Evolutionary conservation across 2,888 invertebrate genomes (phyloP).

Genomic region (Pterobdella sp.): DNA sequence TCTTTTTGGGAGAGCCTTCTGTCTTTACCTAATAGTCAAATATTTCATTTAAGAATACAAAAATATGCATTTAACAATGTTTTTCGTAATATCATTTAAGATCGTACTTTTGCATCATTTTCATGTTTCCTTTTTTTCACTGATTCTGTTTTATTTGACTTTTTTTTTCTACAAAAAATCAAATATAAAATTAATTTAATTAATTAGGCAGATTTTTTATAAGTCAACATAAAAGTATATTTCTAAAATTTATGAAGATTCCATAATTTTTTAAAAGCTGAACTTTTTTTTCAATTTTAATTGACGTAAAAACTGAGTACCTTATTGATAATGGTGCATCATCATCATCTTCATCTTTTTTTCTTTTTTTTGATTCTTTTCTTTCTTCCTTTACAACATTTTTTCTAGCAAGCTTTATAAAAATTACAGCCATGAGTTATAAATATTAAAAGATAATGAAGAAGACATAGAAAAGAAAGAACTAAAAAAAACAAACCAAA

Average conservation of each 20-base stretch:
- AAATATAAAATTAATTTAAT: not conserved
- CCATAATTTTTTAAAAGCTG: too few species aligned
- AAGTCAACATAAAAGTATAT: too few species aligned
- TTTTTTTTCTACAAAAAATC: conserved; percentile 13
- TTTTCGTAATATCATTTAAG: not conserved
- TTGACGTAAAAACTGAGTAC: conserved; percentile 35
- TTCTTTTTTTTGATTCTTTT: not conserved
- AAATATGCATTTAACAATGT: too few species aligned
- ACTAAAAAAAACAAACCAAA: too few species aligned
- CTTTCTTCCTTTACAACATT: not conserved
- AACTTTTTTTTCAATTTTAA: conserved; percentile 12
- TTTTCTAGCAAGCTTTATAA: not conserved
- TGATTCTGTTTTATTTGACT: not conserved
- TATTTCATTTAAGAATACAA: too few species aligned
- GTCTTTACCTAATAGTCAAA: conserved; percentile 30
- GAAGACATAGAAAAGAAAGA: too few species aligned
- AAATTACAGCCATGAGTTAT: too few species aligned
- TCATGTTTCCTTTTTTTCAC: conserved; percentile 13
- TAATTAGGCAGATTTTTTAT: too few species aligned
- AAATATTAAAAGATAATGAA: too few species aligned
- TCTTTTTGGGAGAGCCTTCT: conserved; percentile 41
- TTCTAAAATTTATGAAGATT: too few species aligned
- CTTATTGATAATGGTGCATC: conserved; percentile 44
- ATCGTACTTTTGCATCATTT: conserved; percentile 10
- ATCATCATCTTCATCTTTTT: conserved; percentile 36